phyloP scores from a whole-genome alignment of 2,113 vertebrate genomes.

The Paedocypris sp. region DNA sequence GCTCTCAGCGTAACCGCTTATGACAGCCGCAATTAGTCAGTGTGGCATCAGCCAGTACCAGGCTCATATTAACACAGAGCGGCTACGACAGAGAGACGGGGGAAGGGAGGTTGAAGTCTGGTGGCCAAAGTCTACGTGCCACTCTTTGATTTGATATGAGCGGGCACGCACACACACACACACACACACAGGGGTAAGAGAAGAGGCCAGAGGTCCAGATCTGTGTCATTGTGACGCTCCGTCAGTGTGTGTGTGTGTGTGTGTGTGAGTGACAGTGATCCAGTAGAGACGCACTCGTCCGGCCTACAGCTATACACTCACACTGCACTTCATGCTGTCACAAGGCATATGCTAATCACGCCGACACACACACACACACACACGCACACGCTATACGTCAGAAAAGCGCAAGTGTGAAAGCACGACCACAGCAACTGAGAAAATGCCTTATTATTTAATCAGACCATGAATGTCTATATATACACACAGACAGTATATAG shows the following conservation, averaged over 20 bases:
- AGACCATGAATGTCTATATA: too few species aligned
- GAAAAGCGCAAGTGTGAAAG: not conserved
- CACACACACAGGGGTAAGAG: slow-evolving; percentile 44
- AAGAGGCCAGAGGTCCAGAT: slow-evolving; percentile 56
- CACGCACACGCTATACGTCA: not conserved
- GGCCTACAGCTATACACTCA: slow-evolving; percentile 25
- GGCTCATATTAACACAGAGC: slow-evolving; percentile 29
- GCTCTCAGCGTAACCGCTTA: slow-evolving; percentile 29
- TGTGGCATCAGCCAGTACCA: slow-evolving; percentile 36
- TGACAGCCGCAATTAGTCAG: slow-evolving; percentile 46
- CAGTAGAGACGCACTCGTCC: slow-evolving; percentile 39
- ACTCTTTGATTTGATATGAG: slow-evolving; percentile 54
- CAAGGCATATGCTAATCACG: slow-evolving; percentile 6
- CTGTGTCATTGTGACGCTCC: slow-evolving; percentile 54
- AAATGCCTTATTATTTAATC: too few species aligned
- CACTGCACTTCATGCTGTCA: slow-evolving; percentile 27
- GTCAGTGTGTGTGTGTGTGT: slow-evolving; percentile 56
- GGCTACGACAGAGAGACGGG: not conserved
- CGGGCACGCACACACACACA: slow-evolving; percentile 36
- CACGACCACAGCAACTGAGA: too few species aligned
- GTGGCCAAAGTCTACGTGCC: slow-evolving; percentile 46
- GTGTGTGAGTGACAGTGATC: slow-evolving; percentile 58
- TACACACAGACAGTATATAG: too few species aligned
- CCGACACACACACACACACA: not conserved
- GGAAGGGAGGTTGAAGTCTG: slow-evolving; percentile 35